phyloP scores from a whole-genome alignment of 2,113 vertebrate genomes.

The Phoxinus phoxinus region DNA sequence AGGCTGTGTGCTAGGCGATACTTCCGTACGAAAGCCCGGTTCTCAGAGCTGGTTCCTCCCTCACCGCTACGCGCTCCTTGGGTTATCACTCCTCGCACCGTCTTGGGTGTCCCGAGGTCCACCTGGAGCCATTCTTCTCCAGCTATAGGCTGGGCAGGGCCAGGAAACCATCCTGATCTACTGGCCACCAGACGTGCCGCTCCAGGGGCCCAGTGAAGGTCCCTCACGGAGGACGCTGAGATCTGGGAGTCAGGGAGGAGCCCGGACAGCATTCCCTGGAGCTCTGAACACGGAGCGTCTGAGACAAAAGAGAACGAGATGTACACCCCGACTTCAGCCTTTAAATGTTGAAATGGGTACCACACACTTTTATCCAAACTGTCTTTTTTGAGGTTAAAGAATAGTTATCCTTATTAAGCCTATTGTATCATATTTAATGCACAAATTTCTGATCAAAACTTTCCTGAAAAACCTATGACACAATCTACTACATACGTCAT shows the following conservation, averaged over 20 bases:
- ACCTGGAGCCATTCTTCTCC: slow-evolving; percentile 98
- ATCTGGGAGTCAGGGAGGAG: slow-evolving; percentile 93
- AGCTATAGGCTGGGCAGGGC: slow-evolving; percentile 82
- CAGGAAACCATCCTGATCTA: slow-evolving; percentile 93
- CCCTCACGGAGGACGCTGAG: slow-evolving; percentile 87
- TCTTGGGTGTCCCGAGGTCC: slow-evolving; percentile 86
- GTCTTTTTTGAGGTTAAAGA: background rate
- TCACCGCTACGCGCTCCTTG: slow-evolving; percentile 93
- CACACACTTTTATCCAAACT: slow-evolving; percentile 16
- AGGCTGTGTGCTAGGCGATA: slow-evolving; percentile 92
- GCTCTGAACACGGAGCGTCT: slow-evolving; percentile 92
- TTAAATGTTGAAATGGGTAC: background rate
- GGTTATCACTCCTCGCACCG: slow-evolving; percentile 87
- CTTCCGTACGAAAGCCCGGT: slow-evolving; percentile 92
- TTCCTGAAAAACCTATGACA: no score
- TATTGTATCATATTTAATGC: no score
- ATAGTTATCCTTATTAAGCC: no score
- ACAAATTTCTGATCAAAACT: no score
- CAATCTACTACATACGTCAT: no score
- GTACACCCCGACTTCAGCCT: background rate
- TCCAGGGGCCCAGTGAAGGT: slow-evolving; percentile 89
- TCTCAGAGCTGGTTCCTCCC: slow-evolving; percentile 80
- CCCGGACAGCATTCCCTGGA: slow-evolving; percentile 95
- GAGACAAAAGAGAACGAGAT: slow-evolving; percentile 24
- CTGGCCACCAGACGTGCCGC: slow-evolving; percentile 90